phyloP scores from a whole-genome alignment of 1,140 invertebrate species.

The Trichonephila inaurata region DNA sequence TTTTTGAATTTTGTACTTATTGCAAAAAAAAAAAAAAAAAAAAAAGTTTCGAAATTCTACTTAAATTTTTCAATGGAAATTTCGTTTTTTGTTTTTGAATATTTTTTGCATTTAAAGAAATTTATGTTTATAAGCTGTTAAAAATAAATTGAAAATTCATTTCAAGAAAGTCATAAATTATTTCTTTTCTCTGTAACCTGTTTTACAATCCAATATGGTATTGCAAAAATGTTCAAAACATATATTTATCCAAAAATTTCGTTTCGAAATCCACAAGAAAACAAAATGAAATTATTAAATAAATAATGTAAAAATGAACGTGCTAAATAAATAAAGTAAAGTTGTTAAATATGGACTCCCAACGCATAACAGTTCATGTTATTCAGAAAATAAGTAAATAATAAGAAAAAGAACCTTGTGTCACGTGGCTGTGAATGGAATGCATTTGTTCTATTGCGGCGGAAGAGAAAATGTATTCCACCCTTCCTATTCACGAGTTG shows the following conservation, averaged over 20 bases:
- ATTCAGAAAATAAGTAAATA: neutral
- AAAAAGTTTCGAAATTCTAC: too few relatives aligned
- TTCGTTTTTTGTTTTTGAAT: too few relatives aligned
- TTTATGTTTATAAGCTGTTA: neutral
- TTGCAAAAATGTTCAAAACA: too few relatives aligned
- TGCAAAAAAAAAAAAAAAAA: too few relatives aligned
- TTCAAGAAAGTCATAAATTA: neutral
- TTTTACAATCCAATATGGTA: too few relatives aligned
- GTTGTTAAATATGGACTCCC: constrained; percentile 22
- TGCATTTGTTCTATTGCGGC: constrained; percentile 18
- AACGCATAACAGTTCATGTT: constrained; percentile 10
- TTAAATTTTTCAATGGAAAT: too few relatives aligned
- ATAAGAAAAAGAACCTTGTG: neutral
- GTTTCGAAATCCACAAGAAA: neutral
- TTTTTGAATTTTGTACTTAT: too few relatives aligned
- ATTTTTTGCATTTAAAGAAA: neutral
- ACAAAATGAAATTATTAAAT: neutral
- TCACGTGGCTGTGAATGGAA: constrained; percentile 33
- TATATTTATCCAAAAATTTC: neutral
- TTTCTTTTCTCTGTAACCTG: neutral
- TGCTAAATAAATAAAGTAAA: neutral
- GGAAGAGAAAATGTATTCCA: constrained; percentile 40
- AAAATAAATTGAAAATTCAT: neutral
- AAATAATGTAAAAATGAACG: neutral
- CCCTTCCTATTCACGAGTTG: constrained; percentile 31